These are phyloP conservation scores for Flexamia atlantica DNA, from an alignment of 2,888 invertebrate genomes.

Conservation along the genomic window DNA sequence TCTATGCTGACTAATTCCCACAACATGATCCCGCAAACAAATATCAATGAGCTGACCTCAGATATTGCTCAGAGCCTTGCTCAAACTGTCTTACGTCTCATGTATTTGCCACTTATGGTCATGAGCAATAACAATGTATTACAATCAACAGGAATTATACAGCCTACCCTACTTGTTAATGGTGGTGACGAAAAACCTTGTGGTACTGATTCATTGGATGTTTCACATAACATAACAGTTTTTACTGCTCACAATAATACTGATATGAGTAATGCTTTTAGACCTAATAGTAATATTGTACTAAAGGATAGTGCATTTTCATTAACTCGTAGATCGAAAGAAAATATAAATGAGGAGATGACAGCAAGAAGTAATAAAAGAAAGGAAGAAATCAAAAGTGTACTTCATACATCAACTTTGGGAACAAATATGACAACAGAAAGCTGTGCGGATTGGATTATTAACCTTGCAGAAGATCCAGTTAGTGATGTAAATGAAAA, in stretches of 20 bases:
- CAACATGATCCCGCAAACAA: neutral
- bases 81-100: neutral
- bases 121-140: neutral
- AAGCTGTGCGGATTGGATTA: neutral
- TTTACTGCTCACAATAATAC: neutral
- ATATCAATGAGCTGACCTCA: neutral
- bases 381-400: neutral
- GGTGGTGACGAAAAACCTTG: neutral
- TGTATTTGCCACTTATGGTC: neutral
- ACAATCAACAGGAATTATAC: neutral
- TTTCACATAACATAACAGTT: neutral
- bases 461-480: neutral
- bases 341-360: neutral
- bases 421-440: neutral
- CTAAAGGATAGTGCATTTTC: neutral
- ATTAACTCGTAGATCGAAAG: neutral
- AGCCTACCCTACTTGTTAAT: neutral
- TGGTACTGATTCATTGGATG: neutral
- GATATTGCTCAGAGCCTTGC: neutral
- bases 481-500: neutral
- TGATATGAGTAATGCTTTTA: neutral
- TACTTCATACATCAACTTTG: neutral
- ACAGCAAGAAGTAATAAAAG: neutral
- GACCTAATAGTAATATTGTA: neutral
- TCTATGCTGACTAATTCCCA: neutral